Conservation (phyloP, 2,888 invertebrate species). For the Oscheius myriophilus region DNA sequence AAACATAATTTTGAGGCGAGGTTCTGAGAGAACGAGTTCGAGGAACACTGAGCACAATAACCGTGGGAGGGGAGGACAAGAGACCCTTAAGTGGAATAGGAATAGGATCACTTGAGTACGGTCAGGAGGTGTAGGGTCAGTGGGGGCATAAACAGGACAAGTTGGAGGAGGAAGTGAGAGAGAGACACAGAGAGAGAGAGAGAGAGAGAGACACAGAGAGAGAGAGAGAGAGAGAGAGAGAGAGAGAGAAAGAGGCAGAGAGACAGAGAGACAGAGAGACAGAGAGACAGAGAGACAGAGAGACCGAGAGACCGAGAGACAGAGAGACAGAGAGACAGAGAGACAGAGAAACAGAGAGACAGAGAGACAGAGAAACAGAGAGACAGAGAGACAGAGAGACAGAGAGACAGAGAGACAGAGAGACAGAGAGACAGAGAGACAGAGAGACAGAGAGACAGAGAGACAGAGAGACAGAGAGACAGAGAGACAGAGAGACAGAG, state of each 20-base stretch:
- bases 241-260: neutral
- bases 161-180: constrained; percentile 14
- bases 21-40: no score
- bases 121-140: no score
- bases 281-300: constrained; percentile 1
- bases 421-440: neutral
- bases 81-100: no score
- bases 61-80: no score
- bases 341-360: neutral
- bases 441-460: neutral
- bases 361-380: neutral
- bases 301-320: neutral
- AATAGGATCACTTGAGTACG: no score
- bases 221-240: constrained; percentile 1
- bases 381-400: constrained; percentile 3
- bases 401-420: neutral
- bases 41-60: no score
- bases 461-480: neutral
- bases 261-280: neutral
- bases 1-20: no score
- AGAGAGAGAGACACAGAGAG: constrained; percentile 1
- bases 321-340: neutral
- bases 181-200: neutral
- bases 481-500: neutral
- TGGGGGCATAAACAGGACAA: neutral